Evolutionary conservation across 2,113 vertebrate species (phyloP).

Genomic region (Herpailurus yagouaroundi): DNA sequence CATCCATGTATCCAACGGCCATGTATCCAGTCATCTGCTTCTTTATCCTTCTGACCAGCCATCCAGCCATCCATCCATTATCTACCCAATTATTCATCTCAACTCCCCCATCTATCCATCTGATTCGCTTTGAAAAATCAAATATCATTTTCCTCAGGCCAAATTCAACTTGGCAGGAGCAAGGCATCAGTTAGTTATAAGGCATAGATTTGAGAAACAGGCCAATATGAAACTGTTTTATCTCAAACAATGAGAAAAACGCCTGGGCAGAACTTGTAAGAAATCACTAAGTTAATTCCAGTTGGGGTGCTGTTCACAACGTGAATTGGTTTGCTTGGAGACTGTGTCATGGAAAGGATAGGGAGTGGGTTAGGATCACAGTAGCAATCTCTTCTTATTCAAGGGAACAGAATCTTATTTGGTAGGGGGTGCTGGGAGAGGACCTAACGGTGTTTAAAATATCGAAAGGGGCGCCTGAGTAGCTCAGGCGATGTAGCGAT

Average conservation of each 20-base stretch:
- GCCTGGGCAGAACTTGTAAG: background rate
- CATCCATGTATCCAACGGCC: background rate
- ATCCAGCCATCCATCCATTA: background rate
- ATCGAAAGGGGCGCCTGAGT: background rate
- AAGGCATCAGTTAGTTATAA: background rate
- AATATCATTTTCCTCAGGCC: background rate
- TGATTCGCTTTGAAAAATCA: slow-evolving; percentile 16
- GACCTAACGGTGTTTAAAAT: background rate
- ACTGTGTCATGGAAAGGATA: background rate
- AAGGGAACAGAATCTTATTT: background rate
- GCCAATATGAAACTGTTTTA: background rate
- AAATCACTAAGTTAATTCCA: background rate
- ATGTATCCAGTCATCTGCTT: background rate
- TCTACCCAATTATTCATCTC: background rate
- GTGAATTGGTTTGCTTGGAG: background rate
- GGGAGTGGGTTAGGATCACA: background rate
- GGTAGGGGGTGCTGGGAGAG: background rate
- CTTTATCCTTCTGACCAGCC: background rate
- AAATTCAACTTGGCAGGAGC: background rate
- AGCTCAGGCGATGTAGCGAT: too few relatives aligned
- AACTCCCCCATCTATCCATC: background rate
- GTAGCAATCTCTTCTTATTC: background rate
- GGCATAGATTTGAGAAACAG: background rate
- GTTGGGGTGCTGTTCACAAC: background rate
- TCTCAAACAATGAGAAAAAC: background rate